Conservation (phyloP, 1,140 invertebrate genomes). For the Platorchestia sp. region DNA sequence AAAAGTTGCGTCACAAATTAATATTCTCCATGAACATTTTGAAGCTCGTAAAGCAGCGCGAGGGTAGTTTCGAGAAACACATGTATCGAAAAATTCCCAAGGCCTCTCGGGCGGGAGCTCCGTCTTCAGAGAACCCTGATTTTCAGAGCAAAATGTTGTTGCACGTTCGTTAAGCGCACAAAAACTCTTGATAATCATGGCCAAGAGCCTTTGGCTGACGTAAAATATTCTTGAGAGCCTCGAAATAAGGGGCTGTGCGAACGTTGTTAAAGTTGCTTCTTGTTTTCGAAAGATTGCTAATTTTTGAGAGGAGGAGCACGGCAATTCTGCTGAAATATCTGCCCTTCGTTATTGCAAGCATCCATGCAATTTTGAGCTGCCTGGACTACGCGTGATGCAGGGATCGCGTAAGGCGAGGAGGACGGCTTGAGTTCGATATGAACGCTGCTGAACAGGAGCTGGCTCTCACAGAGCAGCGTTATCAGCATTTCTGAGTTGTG, state of each 20-base stretch:
- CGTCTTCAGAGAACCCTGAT: neutral
- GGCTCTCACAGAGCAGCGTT: no score
- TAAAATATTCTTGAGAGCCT: conserved; percentile 43
- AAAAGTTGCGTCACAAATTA: neutral
- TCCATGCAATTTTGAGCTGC: neutral
- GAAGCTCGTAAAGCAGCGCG: neutral
- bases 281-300: conserved; percentile 32
- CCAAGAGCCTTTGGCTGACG: conserved; percentile 29
- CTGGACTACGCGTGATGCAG: neutral
- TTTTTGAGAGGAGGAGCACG: neutral
- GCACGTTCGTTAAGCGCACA: conserved; percentile 31
- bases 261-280: conserved; percentile 47
- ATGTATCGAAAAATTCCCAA: neutral
- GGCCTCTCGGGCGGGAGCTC: neutral
- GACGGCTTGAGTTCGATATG: neutral
- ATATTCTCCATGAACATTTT: conserved; percentile 14
- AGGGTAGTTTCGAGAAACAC: neutral
- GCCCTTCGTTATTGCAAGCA: neutral
- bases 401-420: neutral
- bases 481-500: no score
- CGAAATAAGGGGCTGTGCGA: conserved; percentile 37
- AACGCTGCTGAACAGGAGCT: neutral
- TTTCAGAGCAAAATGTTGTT: conserved; percentile 25
- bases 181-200: conserved; percentile 52
- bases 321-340: conserved; percentile 13